Evolutionary conservation across 2,888 invertebrate species (phyloP).

Genomic region (Acanthosoma haemorrhoidale): DNA sequence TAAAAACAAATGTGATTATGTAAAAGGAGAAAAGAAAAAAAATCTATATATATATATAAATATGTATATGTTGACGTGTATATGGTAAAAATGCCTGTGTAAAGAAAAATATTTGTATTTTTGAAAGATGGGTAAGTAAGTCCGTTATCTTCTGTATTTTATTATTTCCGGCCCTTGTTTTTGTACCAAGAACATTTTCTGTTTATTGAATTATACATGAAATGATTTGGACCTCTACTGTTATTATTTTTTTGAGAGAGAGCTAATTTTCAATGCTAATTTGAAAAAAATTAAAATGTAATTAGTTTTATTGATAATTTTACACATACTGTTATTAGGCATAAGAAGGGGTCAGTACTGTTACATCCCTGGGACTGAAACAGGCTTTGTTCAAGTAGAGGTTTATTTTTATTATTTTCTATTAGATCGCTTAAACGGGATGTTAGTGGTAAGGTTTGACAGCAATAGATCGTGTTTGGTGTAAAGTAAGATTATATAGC

Average conservation of each 20-base stretch:
- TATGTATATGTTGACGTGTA: neutral
- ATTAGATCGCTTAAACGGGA: conserved; percentile 19
- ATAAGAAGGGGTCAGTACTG: conserved; percentile 11
- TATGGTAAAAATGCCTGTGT: neutral
- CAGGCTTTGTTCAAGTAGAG: neutral
- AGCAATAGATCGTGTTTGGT: neutral
- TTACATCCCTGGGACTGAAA: conserved; percentile 30
- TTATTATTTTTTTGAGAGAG: too few species aligned
- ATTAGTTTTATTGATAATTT: conserved; percentile 1
- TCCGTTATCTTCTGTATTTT: neutral
- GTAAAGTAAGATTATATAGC: neutral
- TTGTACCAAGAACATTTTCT: neutral
- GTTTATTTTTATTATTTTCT: neutral
- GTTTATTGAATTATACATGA: neutral
- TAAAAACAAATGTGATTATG: neutral
- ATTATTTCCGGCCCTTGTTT: neutral
- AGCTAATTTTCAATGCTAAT: too few species aligned
- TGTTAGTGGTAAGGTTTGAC: conserved; percentile 26
- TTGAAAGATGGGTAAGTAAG: neutral
- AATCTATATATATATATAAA: neutral
- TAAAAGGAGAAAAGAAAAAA: neutral
- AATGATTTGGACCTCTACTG: conserved; percentile 26
- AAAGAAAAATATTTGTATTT: neutral
- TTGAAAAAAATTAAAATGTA: neutral
- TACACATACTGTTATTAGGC: neutral